phyloP scores from a whole-genome alignment of 2,113 vertebrate genomes.

The Callionymus lyra region DNA sequence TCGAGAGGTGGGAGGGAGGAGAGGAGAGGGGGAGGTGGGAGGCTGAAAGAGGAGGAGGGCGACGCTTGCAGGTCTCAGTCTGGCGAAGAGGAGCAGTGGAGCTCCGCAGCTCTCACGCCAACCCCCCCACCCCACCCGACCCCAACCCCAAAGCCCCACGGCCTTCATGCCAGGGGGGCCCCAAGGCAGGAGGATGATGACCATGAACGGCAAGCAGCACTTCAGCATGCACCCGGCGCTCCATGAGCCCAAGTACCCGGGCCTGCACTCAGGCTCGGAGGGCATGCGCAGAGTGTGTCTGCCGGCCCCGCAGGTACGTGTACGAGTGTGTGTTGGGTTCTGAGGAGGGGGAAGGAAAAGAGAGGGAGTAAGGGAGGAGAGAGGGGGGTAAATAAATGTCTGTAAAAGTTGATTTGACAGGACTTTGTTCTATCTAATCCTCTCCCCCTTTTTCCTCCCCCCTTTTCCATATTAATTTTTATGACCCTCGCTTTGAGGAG shows the following conservation, averaged over 20 bases:
- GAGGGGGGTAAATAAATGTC: constrained; percentile 12
- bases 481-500: constrained; percentile 68
- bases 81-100: constrained; percentile 63
- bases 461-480: constrained; percentile 91
- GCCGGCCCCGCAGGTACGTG: constrained; percentile 90
- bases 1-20: constrained; percentile 66
- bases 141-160: neutral
- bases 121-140: constrained; percentile 18
- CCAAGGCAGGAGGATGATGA: constrained; percentile 74
- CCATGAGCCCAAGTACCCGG: constrained; percentile 83
- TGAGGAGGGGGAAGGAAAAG: constrained; percentile 5
- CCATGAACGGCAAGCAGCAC: constrained; percentile 91
- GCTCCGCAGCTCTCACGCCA: constrained; percentile 29
- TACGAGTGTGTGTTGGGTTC: constrained; percentile 35
- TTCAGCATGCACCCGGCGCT: constrained; percentile 85
- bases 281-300: constrained; percentile 91
- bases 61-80: constrained; percentile 56
- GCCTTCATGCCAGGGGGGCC: constrained; percentile 70
- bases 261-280: constrained; percentile 87
- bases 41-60: constrained; percentile 23
- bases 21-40: constrained; percentile 28
- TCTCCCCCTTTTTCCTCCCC: constrained; percentile 26
- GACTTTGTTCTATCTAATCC: constrained; percentile 55
- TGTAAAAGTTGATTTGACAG: constrained; percentile 58
- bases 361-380: neutral